phyloP scores from a whole-genome alignment of 2,113 vertebrate genomes.

The Nicator chloris region DNA sequence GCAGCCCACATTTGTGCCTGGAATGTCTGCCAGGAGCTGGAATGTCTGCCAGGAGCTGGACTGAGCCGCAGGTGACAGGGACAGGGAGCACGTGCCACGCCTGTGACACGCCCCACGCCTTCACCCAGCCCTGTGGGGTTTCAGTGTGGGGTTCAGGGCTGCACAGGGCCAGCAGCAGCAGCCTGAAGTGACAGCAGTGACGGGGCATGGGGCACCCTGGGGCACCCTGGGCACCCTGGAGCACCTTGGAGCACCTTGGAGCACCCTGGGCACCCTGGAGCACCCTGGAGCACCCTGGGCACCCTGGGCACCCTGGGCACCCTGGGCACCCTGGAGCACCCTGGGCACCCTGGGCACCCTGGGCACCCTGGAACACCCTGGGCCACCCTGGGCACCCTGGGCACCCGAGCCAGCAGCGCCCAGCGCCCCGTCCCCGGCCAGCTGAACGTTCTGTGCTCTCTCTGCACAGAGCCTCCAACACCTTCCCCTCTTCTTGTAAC shows the following conservation, averaged over 20 bases:
- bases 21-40: not conserved
- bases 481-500: not conserved
- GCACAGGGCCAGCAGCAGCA: not conserved
- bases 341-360: too few species aligned
- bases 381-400: too few species aligned
- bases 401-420: not conserved
- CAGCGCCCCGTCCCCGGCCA: not conserved
- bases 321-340: too few species aligned
- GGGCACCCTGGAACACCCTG: too few species aligned
- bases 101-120: accelerated
- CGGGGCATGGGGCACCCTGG: accelerated
- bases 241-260: too few species aligned
- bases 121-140: accelerated
- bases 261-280: too few species aligned
- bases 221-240: too few species aligned
- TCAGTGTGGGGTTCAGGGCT: not conserved
- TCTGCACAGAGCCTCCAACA: not conserved
- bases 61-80: accelerated
- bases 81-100: accelerated
- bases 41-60: accelerated
- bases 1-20: accelerated
- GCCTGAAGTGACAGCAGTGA: accelerated
- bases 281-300: too few species aligned
- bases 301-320: too few species aligned
- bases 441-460: not conserved